phyloP scores from a whole-genome alignment of 2,113 vertebrate species.

The Semicossyphus pulcher region DNA sequence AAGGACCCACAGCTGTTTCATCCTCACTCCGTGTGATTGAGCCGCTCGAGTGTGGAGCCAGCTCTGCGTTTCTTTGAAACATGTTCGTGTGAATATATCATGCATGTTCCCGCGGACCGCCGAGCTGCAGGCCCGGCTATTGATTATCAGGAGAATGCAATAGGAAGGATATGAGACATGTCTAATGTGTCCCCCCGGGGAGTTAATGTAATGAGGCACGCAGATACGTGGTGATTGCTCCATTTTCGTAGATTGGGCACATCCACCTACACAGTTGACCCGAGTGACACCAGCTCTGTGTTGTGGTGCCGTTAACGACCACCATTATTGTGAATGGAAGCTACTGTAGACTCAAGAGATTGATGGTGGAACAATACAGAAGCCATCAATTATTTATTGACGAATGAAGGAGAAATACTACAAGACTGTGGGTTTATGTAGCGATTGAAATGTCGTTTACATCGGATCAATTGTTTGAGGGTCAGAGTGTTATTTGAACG shows the following conservation, averaged over 20 bases:
- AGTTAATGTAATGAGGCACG: conserved; percentile 56
- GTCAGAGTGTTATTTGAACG: no score
- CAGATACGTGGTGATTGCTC: conserved; percentile 27
- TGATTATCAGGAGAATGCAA: conserved; percentile 61
- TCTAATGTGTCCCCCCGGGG: conserved; percentile 44
- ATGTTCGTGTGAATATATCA: conserved; percentile 31
- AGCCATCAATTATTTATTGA: not conserved
- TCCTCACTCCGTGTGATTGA: conserved; percentile 29
- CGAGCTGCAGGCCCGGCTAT: conserved; percentile 40
- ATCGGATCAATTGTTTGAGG: no score
- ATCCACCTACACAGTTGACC: conserved; percentile 32
- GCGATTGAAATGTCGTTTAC: not conserved
- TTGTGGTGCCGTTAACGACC: not conserved
- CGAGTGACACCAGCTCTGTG: conserved; percentile 15
- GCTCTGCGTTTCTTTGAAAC: conserved; percentile 27
- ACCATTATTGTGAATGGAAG: not conserved
- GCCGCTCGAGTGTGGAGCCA: conserved; percentile 3
- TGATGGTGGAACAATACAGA: not conserved
- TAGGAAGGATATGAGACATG: conserved; percentile 53
- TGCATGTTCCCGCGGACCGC: conserved; percentile 28
- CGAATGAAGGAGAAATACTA: not conserved
- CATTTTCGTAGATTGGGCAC: conserved; percentile 22
- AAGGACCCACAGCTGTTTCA: conserved; percentile 37
- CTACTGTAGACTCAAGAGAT: not conserved
- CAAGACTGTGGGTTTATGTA: not conserved